These are phyloP conservation scores for Ormyrus thymus DNA, from an alignment of 2,888 invertebrate genomes.

Conservation along the genomic window DNA sequence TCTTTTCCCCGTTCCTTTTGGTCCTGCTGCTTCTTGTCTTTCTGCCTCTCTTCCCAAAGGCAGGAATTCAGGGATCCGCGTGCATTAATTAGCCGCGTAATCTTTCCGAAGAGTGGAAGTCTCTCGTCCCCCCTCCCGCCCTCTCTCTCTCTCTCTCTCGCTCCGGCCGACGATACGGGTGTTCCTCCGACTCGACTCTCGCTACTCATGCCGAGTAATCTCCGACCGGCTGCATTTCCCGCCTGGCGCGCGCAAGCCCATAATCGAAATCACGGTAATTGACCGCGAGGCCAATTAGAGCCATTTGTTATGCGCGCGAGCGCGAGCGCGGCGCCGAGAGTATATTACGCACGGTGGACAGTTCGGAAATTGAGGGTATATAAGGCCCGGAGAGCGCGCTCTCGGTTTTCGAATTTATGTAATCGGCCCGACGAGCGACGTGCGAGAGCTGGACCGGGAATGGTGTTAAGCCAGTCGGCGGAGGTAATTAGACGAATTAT, in stretches of 20 bases:
- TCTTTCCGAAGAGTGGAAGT: conserved; percentile 53
- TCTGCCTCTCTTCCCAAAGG: conserved; percentile 48
- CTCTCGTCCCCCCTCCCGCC: conserved; percentile 41
- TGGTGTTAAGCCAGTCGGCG: neutral
- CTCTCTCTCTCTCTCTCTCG: conserved; percentile 22
- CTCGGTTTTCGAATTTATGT: conserved; percentile 38
- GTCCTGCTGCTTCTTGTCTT: conserved; percentile 52
- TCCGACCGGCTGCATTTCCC: conserved; percentile 48
- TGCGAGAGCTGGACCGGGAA: neutral
- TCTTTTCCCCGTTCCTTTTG: conserved; percentile 50
- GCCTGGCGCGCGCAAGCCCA: conserved; percentile 11
- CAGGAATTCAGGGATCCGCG: conserved; percentile 54
- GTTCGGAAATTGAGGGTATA: conserved; percentile 15
- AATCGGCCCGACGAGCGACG: conserved; percentile 2
- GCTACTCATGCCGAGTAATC: conserved; percentile 67
- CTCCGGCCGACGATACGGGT: conserved; percentile 63
- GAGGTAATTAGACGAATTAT: conserved; percentile 31
- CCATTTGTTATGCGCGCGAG: conserved; percentile 32
- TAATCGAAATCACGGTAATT: conserved; percentile 54
- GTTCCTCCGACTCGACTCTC: conserved; percentile 59
- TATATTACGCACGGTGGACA: conserved; percentile 17
- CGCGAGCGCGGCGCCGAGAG: neutral
- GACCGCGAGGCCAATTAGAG: conserved; percentile 48
- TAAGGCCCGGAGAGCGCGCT: neutral
- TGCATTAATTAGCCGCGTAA: conserved; percentile 58